These are phyloP conservation scores for Enteromius paludinosus DNA, from an alignment of 2,797 vertebrate species.

Conservation along the genomic window DNA sequence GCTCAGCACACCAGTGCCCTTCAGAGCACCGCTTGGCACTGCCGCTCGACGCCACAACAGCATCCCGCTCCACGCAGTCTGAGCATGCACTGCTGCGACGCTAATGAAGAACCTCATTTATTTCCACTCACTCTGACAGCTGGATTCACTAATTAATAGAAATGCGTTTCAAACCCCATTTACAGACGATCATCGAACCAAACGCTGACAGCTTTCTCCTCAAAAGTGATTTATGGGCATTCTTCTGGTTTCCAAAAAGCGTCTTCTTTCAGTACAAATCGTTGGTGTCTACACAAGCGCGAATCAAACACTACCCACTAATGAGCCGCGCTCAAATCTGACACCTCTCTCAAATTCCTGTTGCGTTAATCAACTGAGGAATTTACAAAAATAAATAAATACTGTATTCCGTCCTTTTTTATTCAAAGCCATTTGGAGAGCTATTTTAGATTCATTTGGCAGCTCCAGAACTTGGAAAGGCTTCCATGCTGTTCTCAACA, in stretches of 20 bases:
- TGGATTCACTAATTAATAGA: constrained; percentile 22
- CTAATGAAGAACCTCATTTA: constrained; percentile 14
- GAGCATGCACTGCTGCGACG: not conserved
- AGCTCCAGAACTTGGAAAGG: constrained; percentile 70
- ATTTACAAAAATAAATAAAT: constrained; percentile 71
- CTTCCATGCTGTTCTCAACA: constrained; percentile 71
- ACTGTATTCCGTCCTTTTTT: constrained; percentile 43
- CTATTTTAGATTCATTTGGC: constrained; percentile 73
- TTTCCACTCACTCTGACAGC: constrained; percentile 23
- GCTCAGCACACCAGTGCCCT: constrained; percentile 44
- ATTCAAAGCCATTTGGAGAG: constrained; percentile 60
- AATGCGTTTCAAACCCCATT: constrained; percentile 27
- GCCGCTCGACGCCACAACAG: constrained; percentile 23
- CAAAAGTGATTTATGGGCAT: constrained; percentile 18
- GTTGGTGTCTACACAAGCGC: constrained; percentile 25
- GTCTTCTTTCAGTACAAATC: constrained; percentile 9
- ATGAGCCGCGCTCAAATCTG: not conserved
- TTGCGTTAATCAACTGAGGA: constrained; percentile 29
- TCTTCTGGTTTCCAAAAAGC: not conserved
- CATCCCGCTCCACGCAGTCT: not conserved
- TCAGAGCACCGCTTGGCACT: constrained; percentile 30
- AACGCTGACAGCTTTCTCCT: not conserved
- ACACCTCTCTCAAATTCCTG: constrained; percentile 26
- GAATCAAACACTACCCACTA: constrained; percentile 22
- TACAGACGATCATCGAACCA: not conserved